These are phyloP conservation scores for Meriones unguiculatus DNA, from an alignment of 2,113 vertebrate species.

Conservation along the genomic window DNA sequence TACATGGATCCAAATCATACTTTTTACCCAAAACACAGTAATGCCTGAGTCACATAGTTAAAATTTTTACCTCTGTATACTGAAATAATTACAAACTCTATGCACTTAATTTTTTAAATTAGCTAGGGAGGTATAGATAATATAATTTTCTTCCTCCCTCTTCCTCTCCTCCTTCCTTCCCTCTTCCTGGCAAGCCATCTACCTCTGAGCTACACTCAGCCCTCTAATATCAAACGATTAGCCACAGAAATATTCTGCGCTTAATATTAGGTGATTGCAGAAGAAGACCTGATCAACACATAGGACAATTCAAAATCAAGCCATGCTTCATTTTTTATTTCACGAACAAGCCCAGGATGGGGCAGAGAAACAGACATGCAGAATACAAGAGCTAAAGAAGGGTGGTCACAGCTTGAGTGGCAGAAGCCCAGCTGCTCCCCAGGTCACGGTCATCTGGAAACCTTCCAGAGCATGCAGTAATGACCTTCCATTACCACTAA, in stretches of 20 bases:
- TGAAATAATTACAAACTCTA: not conserved
- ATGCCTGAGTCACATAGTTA: not conserved
- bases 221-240: not conserved
- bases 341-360: not conserved
- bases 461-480: fast-evolving
- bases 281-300: not conserved
- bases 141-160: not conserved
- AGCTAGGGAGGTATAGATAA: not conserved
- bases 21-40: not conserved
- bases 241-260: not conserved
- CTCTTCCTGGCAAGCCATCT: not conserved
- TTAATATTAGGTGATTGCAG: not conserved
- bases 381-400: not conserved
- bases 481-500: not conserved
- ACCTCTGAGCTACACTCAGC: no score
- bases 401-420: not conserved
- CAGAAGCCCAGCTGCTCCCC: not conserved
- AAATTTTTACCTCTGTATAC: constrained; percentile 7
- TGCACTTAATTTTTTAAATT: constrained; percentile 45
- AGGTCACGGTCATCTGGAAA: no score
- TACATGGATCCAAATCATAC: not conserved
- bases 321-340: not conserved
- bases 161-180: not conserved
- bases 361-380: not conserved
- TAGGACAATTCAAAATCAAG: not conserved